Evolutionary conservation across 2,888 invertebrate genomes (phyloP).

Genomic region (Orthosia gothica): DNA sequence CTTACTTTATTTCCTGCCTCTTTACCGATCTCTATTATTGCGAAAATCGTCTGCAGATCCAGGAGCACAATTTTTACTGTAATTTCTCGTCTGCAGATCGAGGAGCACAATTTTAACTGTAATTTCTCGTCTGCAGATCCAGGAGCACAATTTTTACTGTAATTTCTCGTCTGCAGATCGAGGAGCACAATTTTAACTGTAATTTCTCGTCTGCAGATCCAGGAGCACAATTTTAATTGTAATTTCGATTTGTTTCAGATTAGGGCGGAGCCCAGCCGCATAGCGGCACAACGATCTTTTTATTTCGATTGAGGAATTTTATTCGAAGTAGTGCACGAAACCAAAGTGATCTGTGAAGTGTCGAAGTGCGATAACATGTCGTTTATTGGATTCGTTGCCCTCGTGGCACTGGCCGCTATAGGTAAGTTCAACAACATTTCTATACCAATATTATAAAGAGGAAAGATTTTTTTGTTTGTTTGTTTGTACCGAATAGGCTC

Average conservation of each 20-base stretch:
- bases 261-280: constrained; percentile 88
- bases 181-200: too few relatives aligned
- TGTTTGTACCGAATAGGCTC: too few relatives aligned
- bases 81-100: too few relatives aligned
- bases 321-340: constrained; percentile 77
- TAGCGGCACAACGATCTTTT: constrained; percentile 82
- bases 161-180: constrained; percentile 42
- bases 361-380: constrained; percentile 83
- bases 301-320: constrained; percentile 69
- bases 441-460: too few relatives aligned
- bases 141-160: constrained; percentile 52
- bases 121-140: too few relatives aligned
- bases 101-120: constrained; percentile 54
- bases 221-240: constrained; percentile 43
- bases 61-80: constrained; percentile 52
- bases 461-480: too few relatives aligned
- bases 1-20: constrained; percentile 5
- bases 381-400: constrained; percentile 82
- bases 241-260: constrained; percentile 84
- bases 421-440: constrained; percentile 80
- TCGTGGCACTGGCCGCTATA: constrained; percentile 87
- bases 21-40: background rate
- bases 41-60: constrained; percentile 20
- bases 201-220: too few relatives aligned
- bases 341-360: constrained; percentile 87